These are phyloP conservation scores for Nowickia ferox DNA, from an alignment of 2,888 invertebrate species.

Conservation along the genomic window DNA sequence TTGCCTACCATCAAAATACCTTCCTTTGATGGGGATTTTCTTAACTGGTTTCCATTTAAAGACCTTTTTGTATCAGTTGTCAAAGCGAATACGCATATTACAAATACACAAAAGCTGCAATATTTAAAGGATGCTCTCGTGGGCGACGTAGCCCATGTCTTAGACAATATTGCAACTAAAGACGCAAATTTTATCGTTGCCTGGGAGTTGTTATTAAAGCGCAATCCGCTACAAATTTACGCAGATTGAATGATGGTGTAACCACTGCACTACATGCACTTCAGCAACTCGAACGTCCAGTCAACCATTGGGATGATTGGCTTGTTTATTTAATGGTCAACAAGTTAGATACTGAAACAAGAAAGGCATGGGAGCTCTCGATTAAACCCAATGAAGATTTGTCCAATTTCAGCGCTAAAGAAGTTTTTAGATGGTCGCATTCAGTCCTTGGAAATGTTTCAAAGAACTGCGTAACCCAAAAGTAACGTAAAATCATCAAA, in stretches of 20 bases:
- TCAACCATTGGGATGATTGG: not conserved
- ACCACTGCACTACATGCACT: not conserved
- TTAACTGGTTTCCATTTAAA: too few relatives aligned
- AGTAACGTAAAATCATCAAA: too few relatives aligned
- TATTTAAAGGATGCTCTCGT: too few relatives aligned
- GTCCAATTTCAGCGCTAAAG: not conserved
- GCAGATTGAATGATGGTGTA: not conserved
- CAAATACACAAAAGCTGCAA: too few relatives aligned
- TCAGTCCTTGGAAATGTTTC: not conserved
- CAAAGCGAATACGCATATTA: too few relatives aligned
- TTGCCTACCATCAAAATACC: too few relatives aligned
- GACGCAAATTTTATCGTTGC: not conserved
- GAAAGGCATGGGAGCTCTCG: not conserved
- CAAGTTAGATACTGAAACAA: constrained; percentile 11
- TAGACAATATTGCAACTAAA: not conserved
- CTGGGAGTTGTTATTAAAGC: not conserved
- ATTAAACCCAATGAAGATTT: not conserved
- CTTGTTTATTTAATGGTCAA: constrained; percentile 1
- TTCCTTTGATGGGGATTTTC: too few relatives aligned
- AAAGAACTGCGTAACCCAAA: too few relatives aligned
- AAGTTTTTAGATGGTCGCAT: constrained; percentile 9
- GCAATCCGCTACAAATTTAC: not conserved
- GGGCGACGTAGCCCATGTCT: not conserved
- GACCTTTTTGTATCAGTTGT: too few relatives aligned
- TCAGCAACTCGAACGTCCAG: too few relatives aligned